Base-by-base conservation (phyloP, 2,113 vertebrate species). In the Dascyllus trimaculatus region DNA sequence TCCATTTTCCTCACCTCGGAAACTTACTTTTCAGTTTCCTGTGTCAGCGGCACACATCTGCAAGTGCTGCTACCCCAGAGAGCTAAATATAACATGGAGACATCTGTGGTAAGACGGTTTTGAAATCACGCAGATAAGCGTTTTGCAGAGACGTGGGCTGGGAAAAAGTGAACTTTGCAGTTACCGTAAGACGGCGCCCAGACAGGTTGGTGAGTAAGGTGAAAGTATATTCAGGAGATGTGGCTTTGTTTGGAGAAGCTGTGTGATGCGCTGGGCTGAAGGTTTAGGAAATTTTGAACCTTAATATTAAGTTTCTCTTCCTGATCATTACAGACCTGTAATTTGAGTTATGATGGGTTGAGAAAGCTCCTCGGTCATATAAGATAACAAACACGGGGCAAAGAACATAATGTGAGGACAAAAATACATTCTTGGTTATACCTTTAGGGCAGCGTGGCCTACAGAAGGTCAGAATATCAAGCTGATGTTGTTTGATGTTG, bases 11-110 rank as follows among this genome's bases (percentile, higher is more conserved):
- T 67, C 86, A 82, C 82, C 48, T 63, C 49, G 29, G 80, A 90
- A 86, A 84, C 40, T 22, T 83, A n/a, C 62, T 64, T 29, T 69
- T 80, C 1, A 5, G 73, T 74, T 85, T 86, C 64, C 65, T 1
- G 38, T 88, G 75, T 82, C 68, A 62, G 61, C 22, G 22, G 21
- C 57, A 67, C 22, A 56, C 46, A 11, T 4, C 52, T 84, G 54
- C 83, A 81, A 68, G 81, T 75, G 76, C 64, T 74, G 75, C 63
- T 76, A 43, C 81, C 85, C 79, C 61, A 73, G 51, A 60, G 48
- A 80, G 78, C 77, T 90, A 89, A 86, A 92, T 88, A 85, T 88
- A 88, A 83, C 83, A 62, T 45, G 7, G 45, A 70, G 53, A 81
- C 86, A 77, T 84, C 67, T 90, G 85, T 73, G 75, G 62, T 59